Percentiles rank a stretch among this genome's conserved stretches.
phyloP scores from a whole-genome alignment of 2,113 vertebrate genomes.

The Hassar affinis region DNA sequence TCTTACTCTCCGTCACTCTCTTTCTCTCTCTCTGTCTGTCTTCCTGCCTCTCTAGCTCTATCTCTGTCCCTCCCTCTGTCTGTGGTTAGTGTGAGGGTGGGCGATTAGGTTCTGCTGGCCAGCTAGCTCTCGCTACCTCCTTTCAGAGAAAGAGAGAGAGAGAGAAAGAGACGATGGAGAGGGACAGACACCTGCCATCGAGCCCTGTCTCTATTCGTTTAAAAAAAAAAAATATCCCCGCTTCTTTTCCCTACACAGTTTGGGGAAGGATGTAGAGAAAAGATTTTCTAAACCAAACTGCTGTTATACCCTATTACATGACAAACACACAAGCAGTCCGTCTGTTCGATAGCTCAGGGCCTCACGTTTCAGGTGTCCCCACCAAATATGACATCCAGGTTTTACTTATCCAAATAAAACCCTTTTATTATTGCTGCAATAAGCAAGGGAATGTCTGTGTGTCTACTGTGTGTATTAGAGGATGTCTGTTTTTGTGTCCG shows the following conservation, averaged over 20 bases:
- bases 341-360: constrained; percentile 89
- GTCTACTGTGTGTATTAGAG: constrained; percentile 27
- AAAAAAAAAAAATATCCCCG: background rate
- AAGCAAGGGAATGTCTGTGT: constrained; percentile 48
- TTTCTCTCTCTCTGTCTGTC: constrained; percentile 38
- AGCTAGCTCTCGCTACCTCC: constrained; percentile 40
- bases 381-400: constrained; percentile 57
- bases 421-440: constrained; percentile 58
- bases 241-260: constrained; percentile 65
- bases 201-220: constrained; percentile 26
- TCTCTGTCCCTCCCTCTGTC: background rate
- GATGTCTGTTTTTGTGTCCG: constrained; percentile 1
- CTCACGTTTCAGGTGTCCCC: constrained; percentile 84
- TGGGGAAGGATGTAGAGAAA: constrained; percentile 28
- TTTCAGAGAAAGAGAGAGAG: background rate
- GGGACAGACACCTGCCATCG: constrained; percentile 34
- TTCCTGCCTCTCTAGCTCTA: constrained; percentile 20
- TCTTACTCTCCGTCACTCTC: constrained; percentile 25
- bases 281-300: constrained; percentile 52
- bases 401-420: constrained; percentile 83
- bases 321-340: constrained; percentile 54
- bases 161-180: constrained; percentile 23
- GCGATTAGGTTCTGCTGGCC: constrained; percentile 35
- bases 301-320: constrained; percentile 62
- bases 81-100: constrained; percentile 29